Percentiles rank a stretch among this genome's conserved stretches.
phyloP scores from a whole-genome alignment of 2,797 vertebrate species.

The Adelosebastes latens region DNA sequence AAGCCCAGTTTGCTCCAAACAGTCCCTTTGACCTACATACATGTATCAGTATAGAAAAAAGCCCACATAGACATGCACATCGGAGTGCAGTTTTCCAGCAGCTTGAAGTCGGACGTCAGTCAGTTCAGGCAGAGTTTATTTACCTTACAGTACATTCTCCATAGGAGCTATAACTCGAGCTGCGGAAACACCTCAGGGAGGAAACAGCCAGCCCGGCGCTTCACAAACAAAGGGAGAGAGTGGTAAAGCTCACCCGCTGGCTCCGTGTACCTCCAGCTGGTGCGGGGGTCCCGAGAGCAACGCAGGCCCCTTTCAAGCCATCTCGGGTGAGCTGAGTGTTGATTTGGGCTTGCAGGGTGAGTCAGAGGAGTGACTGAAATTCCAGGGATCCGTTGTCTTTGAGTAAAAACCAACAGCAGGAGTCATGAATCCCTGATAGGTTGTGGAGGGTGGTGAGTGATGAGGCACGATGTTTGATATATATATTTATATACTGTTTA shows the following conservation, averaged over 20 bases:
- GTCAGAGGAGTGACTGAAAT: slow-evolving; percentile 9
- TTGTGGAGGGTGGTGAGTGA: not conserved
- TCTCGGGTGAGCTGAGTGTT: slow-evolving; percentile 23
- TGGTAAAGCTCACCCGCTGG: slow-evolving; percentile 24
- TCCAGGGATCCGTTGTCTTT: slow-evolving; percentile 22
- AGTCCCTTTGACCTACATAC: not conserved
- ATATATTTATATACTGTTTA: not conserved
- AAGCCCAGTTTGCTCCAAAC: not conserved
- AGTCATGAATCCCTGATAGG: slow-evolving; percentile 3
- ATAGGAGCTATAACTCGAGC: not conserved
- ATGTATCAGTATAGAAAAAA: not conserved
- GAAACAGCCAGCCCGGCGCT: slow-evolving; percentile 8
- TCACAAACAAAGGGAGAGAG: slow-evolving; percentile 26
- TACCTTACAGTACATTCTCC: slow-evolving; percentile 17
- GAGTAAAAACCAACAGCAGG: slow-evolving; percentile 21
- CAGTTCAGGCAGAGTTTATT: slow-evolving; percentile 35
- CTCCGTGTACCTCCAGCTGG: slow-evolving; percentile 30
- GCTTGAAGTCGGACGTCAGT: not conserved
- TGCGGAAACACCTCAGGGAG: slow-evolving; percentile 3
- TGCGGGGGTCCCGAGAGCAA: slow-evolving; percentile 15
- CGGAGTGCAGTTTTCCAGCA: not conserved
- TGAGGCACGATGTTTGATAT: not conserved
- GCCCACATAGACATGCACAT: not conserved
- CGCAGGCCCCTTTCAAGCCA: slow-evolving; percentile 28
- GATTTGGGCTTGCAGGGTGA: slow-evolving; percentile 19